These are phyloP conservation scores for Pararge aegeria DNA, from an alignment of 1,140 invertebrate genomes.

Conservation along the genomic window DNA sequence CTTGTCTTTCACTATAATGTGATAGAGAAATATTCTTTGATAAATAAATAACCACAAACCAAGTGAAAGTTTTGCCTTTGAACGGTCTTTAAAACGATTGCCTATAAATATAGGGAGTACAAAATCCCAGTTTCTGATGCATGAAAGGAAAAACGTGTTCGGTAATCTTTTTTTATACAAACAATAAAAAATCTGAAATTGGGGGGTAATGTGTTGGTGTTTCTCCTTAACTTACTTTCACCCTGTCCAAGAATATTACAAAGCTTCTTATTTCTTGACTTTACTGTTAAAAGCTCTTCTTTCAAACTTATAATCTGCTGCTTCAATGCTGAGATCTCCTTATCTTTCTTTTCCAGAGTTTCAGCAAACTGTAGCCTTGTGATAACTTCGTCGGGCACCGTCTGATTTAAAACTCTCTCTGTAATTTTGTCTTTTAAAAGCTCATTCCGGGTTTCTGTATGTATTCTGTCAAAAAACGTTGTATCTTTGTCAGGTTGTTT, in stretches of 20 bases:
- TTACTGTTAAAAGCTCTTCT: slow-evolving; percentile 86
- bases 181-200: too few species aligned
- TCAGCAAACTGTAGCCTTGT: slow-evolving; percentile 82
- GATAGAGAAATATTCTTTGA: background rate
- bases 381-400: slow-evolving; percentile 79
- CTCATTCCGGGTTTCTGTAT: slow-evolving; percentile 83
- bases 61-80: too few species aligned
- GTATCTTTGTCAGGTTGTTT: slow-evolving; percentile 54
- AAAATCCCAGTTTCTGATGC: too few species aligned
- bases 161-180: too few species aligned
- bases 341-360: slow-evolving; percentile 84
- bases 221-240: slow-evolving; percentile 83
- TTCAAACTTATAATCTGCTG: slow-evolving; percentile 83
- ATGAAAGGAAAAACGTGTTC: too few species aligned
- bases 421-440: slow-evolving; percentile 84
- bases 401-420: slow-evolving; percentile 67
- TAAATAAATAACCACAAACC: background rate
- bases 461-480: slow-evolving; percentile 85
- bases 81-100: too few species aligned
- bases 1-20: slow-evolving; percentile 82
- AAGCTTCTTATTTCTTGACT: slow-evolving; percentile 88
- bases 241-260: slow-evolving; percentile 88
- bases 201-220: background rate
- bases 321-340: slow-evolving; percentile 82
- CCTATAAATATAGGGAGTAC: too few species aligned